Percentiles rank a stretch among this genome's conserved stretches.
Evolutionary conservation across 2,888 invertebrate species (phyloP).

Genomic region (Liposcelis brunnea): DNA sequence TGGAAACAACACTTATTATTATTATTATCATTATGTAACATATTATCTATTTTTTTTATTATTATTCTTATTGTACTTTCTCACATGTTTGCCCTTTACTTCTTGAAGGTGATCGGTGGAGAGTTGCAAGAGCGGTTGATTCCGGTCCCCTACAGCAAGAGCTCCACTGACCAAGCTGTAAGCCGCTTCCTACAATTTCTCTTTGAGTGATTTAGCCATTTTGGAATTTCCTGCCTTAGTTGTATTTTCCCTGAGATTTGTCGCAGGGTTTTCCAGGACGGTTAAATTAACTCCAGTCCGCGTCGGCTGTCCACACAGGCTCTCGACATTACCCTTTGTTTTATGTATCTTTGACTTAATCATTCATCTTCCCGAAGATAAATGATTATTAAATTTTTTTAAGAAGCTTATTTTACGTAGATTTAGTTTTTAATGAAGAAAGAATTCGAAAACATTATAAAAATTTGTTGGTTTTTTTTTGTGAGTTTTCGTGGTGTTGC

Average conservation of each 20-base stretch:
- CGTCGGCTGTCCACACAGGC: conserved; percentile 15
- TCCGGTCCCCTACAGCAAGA: conserved; percentile 99
- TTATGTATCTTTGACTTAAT: not conserved
- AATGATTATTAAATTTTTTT: too few relatives aligned
- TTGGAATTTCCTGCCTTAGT: conserved; percentile 5
- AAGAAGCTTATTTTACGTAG: too few relatives aligned
- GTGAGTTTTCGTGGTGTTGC: too few relatives aligned
- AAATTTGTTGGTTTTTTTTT: too few relatives aligned
- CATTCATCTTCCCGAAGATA: not conserved
- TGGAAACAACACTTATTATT: conserved; percentile 1
- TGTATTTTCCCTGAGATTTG: conserved; percentile 13
- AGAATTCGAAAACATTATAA: too few relatives aligned
- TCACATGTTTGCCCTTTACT: conserved; percentile 19
- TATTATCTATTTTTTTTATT: conserved; percentile 2
- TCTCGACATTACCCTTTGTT: conserved; percentile 13
- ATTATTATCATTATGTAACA: conserved; percentile 1
- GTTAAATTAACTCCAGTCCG: conserved; percentile 11
- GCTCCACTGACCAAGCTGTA: conserved; percentile 99
- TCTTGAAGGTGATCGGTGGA: conserved; percentile 99
- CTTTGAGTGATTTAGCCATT: conserved; percentile 20
- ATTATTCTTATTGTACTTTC: conserved; percentile 6
- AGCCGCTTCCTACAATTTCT: conserved; percentile 53
- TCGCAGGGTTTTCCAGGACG: too few relatives aligned
- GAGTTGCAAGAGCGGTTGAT: conserved; percentile 99
- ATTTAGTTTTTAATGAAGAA: too few relatives aligned